Percentiles rank a stretch among this genome's conserved stretches.
Evolutionary conservation across 2,888 invertebrate genomes (phyloP).

Genomic region (Teleiodes luculella): DNA sequence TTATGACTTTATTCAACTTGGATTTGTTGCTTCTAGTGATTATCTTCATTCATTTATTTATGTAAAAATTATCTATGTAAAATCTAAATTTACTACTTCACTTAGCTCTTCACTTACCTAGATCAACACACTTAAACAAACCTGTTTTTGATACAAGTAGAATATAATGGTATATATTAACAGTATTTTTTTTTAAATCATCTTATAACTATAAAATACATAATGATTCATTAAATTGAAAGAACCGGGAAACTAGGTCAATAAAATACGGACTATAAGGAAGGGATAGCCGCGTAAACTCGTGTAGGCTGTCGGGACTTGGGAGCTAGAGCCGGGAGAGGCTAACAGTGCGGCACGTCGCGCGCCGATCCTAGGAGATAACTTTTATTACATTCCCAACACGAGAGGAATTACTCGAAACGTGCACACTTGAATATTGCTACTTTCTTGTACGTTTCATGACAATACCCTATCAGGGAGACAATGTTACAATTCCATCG

Average conservation of each 20-base stretch:
- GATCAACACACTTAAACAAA: too few species aligned
- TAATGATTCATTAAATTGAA: conserved; percentile 7
- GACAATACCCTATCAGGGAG: conserved; percentile 60
- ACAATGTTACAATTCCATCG: conserved; percentile 45
- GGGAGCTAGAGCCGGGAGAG: conserved; percentile 24
- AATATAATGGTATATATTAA: too few species aligned
- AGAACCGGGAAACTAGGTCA: conserved; percentile 19
- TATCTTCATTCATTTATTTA: too few species aligned
- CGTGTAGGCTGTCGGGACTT: conserved; percentile 1
- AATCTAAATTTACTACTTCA: too few species aligned
- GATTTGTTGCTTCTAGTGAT: too few species aligned
- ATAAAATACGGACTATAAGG: conserved; percentile 17
- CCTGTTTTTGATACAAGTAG: too few species aligned
- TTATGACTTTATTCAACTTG: too few species aligned
- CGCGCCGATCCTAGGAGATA: conserved; percentile 50
- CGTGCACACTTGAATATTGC: conserved; percentile 56
- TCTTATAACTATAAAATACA: conserved; percentile 3
- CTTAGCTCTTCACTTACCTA: too few species aligned
- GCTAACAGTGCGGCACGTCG: conserved; percentile 34
- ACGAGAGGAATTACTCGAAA: conserved; percentile 48
- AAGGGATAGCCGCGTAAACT: conserved; percentile 12
- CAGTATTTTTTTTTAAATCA: not conserved
- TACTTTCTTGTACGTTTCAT: conserved; percentile 45
- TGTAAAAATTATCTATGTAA: too few species aligned
- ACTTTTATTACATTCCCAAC: conserved; percentile 63